Conservation (phyloP, 23 tunicate genomes). For the Aplidium turbinatum region DNA sequence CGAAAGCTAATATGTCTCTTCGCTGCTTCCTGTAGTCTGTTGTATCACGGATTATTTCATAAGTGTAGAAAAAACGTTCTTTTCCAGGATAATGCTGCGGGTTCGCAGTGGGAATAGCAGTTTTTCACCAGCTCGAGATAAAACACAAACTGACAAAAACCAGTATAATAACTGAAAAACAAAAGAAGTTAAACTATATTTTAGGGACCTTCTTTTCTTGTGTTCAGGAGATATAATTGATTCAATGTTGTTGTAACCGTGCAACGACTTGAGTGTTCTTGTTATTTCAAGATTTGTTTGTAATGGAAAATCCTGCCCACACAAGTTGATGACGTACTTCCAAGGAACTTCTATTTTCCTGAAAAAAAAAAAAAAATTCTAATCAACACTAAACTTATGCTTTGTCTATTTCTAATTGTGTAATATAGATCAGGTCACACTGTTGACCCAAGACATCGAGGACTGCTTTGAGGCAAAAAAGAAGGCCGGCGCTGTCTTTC, state of each 20-base stretch:
- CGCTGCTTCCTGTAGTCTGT: too few relatives aligned
- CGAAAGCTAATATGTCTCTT: neutral
- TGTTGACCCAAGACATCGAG: too few relatives aligned
- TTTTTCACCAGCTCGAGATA: neutral
- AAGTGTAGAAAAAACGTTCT: too few relatives aligned
- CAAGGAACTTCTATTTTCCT: constrained; percentile 52
- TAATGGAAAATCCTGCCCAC: constrained; percentile 94
- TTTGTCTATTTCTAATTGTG: too few relatives aligned
- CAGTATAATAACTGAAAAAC: neutral
- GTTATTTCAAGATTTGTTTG: constrained; percentile 91
- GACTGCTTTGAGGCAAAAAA: too few relatives aligned
- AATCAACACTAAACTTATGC: too few relatives aligned
- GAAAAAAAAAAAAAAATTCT: too few relatives aligned
- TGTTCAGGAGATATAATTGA: constrained; percentile 65
- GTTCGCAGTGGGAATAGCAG: too few relatives aligned
- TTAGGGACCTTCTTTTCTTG: constrained; percentile 84
- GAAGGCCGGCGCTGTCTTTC: too few relatives aligned
- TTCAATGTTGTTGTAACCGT: constrained; percentile 79
- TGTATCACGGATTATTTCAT: too few relatives aligned
- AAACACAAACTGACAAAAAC: neutral
- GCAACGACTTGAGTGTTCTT: constrained; percentile 51
- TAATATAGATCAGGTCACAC: too few relatives aligned
- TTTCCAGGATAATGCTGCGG: too few relatives aligned
- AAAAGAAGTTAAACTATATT: neutral
- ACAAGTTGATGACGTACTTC: constrained; percentile 91